Conservation (phyloP, 1,140 invertebrate species). For the Macrostomum lignano region DNA sequence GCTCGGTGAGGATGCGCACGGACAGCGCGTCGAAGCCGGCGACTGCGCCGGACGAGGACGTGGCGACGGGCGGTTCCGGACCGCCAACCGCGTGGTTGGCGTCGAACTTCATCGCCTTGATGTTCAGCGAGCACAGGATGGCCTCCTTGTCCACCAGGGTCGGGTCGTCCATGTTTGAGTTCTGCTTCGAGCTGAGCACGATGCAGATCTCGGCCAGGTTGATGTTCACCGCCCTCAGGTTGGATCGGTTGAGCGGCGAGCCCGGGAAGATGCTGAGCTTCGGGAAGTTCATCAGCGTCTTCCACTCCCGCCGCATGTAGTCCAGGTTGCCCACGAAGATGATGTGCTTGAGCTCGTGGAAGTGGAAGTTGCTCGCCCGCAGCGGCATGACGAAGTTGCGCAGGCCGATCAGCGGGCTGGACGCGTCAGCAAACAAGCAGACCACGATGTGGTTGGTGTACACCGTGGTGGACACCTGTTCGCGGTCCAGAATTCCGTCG, state of each 20-base stretch:
- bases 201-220: conserved; percentile 92
- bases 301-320: conserved; percentile 79
- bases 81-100: no score
- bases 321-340: conserved; percentile 88
- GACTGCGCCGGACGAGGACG: no score
- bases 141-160: conserved; percentile 79
- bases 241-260: conserved; percentile 75
- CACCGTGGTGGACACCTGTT: conserved; percentile 94
- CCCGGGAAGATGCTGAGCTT: conserved; percentile 75
- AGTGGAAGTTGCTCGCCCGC: conserved; percentile 75
- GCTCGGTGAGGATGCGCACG: background rate
- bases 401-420: conserved; percentile 62
- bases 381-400: conserved; percentile 13
- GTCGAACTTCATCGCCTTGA: conserved; percentile 95
- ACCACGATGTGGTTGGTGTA: conserved; percentile 91
- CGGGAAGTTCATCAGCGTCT: conserved; percentile 85
- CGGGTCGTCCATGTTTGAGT: conserved; percentile 18
- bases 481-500: conserved; percentile 76
- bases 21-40: no score
- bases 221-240: conserved; percentile 80
- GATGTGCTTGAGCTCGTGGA: conserved; percentile 88
- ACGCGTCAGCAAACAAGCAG: conserved; percentile 79
- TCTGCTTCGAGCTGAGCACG: conserved; percentile 73
- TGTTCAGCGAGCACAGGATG: conserved; percentile 83
- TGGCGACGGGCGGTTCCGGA: no score